Percentiles rank a stretch among this genome's conserved stretches.
Evolutionary conservation across 2,797 vertebrate genomes (phyloP).

Genomic region (Crypturellus tataupa): DNA sequence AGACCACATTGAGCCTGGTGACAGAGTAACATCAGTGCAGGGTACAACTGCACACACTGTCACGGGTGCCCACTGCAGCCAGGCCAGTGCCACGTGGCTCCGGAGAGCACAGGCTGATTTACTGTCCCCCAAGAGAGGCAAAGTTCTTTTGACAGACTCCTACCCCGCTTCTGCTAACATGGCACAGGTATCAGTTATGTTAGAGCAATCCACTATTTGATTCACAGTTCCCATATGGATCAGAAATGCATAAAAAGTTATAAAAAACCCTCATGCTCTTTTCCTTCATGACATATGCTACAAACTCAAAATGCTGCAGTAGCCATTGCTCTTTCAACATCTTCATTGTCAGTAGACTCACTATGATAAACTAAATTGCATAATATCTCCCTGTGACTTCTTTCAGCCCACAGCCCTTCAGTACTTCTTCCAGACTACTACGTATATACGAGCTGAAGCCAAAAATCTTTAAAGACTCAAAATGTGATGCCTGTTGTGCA

Average conservation of each 20-base stretch:
- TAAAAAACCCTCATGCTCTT: not conserved
- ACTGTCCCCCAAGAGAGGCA: not conserved
- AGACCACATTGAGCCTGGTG: not conserved
- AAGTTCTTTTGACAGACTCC: not conserved
- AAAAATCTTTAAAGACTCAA: conserved; percentile 32
- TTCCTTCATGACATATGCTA: not conserved
- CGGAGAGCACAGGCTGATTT: not conserved
- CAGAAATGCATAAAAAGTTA: conserved; percentile 11
- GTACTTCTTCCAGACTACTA: not conserved
- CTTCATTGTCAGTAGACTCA: not conserved
- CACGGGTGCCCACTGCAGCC: not conserved
- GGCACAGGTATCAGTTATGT: not conserved
- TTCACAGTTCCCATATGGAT: conserved; percentile 18
- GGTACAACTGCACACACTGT: not conserved
- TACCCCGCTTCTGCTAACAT: not conserved
- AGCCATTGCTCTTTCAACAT: not conserved
- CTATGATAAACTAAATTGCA: not conserved
- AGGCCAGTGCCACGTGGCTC: not conserved
- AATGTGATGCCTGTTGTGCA: conserved; percentile 26
- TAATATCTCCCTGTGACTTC: not conserved
- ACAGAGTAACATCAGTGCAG: not conserved
- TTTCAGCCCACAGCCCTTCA: not conserved
- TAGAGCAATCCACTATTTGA: conserved; percentile 14
- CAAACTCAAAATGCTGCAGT: not conserved
- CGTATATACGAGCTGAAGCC: not conserved